These are phyloP conservation scores for Lates japonicus DNA, from an alignment of 2,797 vertebrate species.

Conservation along the genomic window DNA sequence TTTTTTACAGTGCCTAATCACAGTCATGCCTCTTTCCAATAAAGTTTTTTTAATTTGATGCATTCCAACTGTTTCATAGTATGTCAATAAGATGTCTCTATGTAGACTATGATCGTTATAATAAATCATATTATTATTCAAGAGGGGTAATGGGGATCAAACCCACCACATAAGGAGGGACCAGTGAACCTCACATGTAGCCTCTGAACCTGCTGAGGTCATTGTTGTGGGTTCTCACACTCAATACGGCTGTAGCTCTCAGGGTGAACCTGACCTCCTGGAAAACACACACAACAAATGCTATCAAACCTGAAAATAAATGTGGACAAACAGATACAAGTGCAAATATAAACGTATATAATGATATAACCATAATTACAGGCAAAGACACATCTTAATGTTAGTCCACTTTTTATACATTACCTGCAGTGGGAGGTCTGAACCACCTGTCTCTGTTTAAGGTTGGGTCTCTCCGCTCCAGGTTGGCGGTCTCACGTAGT, in stretches of 20 bases:
- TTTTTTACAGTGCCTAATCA: too few species aligned
- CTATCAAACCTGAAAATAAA: not conserved
- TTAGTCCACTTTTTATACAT: not conserved
- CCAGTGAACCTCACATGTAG: conserved; percentile 91
- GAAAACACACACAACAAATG: conserved; percentile 27
- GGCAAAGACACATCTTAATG: too few species aligned
- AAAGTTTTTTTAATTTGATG: too few species aligned
- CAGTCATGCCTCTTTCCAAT: too few species aligned
- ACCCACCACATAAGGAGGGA: too few species aligned
- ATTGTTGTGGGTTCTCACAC: conserved; percentile 95
- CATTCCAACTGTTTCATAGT: too few species aligned
- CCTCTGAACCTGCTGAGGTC: conserved; percentile 92
- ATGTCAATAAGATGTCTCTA: too few species aligned
- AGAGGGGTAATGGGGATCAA: too few species aligned
- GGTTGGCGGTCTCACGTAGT: conserved; percentile 95
- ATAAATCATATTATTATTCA: too few species aligned
- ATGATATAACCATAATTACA: not conserved
- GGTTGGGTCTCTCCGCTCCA: conserved; percentile 97
- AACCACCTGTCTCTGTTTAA: conserved; percentile 95
- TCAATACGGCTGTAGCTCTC: conserved; percentile 91
- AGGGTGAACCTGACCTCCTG: conserved; percentile 88
- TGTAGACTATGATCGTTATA: too few species aligned
- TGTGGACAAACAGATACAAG: too few species aligned
- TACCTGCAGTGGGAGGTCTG: conserved; percentile 80
- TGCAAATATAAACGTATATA: too few species aligned